These are phyloP conservation scores for Ramphastos sulfuratus DNA, from an alignment of 2,113 vertebrate genomes.

Conservation along the genomic window DNA sequence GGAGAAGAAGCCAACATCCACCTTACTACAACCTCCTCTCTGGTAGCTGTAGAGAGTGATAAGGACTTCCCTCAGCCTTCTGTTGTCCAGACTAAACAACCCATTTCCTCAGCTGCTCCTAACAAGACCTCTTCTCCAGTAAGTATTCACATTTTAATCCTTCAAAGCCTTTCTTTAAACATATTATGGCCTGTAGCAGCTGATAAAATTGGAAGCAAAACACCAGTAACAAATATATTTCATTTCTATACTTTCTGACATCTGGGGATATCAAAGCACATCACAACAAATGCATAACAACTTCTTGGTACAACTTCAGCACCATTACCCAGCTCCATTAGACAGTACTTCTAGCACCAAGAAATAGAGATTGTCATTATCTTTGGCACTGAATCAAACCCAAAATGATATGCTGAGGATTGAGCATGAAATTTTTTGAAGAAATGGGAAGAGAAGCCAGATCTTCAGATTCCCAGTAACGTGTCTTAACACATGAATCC, in stretches of 20 bases:
- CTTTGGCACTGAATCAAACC: neutral
- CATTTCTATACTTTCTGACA: neutral
- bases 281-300: neutral
- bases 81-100: no score
- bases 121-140: no score
- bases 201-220: neutral
- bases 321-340: neutral
- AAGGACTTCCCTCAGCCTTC: no score
- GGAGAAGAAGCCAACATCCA: no score
- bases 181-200: neutral
- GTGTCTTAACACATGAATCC: slow-evolving; percentile 16
- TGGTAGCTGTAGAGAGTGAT: no score
- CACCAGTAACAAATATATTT: neutral
- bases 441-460: slow-evolving; percentile 25
- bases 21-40: no score
- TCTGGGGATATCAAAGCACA: neutral
- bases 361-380: slow-evolving; percentile 13
- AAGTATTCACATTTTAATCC: neutral
- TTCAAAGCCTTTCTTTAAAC: neutral
- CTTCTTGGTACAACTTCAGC: neutral
- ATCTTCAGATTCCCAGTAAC: slow-evolving; percentile 28
- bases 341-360: neutral
- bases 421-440: slow-evolving; percentile 7
- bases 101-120: no score
- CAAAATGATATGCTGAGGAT: neutral